These are phyloP conservation scores for Cephus pygmeus DNA, from an alignment of 2,888 invertebrate species.

Conservation along the genomic window DNA sequence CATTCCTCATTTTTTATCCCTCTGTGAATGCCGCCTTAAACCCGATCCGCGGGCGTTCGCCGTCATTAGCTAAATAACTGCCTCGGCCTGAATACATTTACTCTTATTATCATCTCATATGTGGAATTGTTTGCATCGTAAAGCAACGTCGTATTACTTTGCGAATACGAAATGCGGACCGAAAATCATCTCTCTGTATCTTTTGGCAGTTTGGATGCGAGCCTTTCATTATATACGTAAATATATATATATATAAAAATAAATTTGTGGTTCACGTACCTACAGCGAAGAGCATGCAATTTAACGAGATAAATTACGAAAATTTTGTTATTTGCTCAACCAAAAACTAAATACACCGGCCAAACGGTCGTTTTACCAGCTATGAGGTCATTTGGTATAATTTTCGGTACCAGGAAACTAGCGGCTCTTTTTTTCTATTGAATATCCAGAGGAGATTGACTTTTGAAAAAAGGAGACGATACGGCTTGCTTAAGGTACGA, in stretches of 20 bases:
- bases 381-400: neutral
- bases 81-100: constrained; percentile 23
- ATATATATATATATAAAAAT: too few relatives aligned
- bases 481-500: neutral
- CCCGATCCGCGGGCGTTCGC: constrained; percentile 9
- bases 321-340: neutral
- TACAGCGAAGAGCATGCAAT: neutral
- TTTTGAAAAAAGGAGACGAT: neutral
- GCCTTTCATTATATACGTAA: too few relatives aligned
- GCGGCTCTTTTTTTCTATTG: neutral
- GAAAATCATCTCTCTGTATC: neutral
- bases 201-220: neutral
- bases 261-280: neutral
- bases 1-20: neutral
- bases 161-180: neutral
- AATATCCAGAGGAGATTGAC: neutral
- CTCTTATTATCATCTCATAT: constrained; percentile 29
- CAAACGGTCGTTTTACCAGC: neutral
- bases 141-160: constrained; percentile 27
- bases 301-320: neutral
- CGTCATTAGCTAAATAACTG: constrained; percentile 40
- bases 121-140: constrained; percentile 27
- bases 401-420: neutral
- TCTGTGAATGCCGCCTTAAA: neutral
- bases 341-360: neutral